Evolutionary conservation across 2,797 vertebrate genomes (phyloP).

Genomic region (Chelon auratus): DNA sequence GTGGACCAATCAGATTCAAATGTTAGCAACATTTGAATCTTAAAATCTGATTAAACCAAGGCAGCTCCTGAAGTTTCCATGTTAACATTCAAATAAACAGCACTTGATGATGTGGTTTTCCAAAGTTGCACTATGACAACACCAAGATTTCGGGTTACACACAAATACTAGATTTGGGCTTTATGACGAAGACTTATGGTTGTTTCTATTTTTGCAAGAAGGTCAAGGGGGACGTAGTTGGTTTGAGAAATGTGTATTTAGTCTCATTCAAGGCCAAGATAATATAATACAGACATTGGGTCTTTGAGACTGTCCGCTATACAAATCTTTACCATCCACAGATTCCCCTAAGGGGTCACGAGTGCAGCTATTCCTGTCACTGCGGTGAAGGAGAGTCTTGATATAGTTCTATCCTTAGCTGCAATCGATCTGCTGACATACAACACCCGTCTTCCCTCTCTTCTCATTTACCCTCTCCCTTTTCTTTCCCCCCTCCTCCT

Average conservation of each 20-base stretch:
- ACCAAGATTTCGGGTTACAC: neutral
- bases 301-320: slow-evolving; percentile 33
- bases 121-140: too few species aligned
- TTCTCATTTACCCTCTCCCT: slow-evolving; percentile 52
- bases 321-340: slow-evolving; percentile 45
- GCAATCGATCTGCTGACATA: slow-evolving; percentile 73
- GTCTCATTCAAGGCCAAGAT: neutral
- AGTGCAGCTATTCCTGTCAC: slow-evolving; percentile 51
- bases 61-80: too few species aligned
- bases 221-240: neutral
- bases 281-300: slow-evolving; percentile 3
- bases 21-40: neutral
- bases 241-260: neutral
- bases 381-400: slow-evolving; percentile 66
- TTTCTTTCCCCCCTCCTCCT: slow-evolving; percentile 29
- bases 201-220: neutral
- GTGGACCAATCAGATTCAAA: neutral
- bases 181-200: neutral
- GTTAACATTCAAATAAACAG: too few species aligned
- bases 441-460: slow-evolving; percentile 64
- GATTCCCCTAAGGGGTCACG: slow-evolving; percentile 41
- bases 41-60: neutral
- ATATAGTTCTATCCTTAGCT: slow-evolving; percentile 68
- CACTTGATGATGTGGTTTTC: too few species aligned
- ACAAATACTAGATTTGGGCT: neutral